phyloP scores from a whole-genome alignment of 2,113 vertebrate species.

The Chaetorhynchus papuensis region DNA sequence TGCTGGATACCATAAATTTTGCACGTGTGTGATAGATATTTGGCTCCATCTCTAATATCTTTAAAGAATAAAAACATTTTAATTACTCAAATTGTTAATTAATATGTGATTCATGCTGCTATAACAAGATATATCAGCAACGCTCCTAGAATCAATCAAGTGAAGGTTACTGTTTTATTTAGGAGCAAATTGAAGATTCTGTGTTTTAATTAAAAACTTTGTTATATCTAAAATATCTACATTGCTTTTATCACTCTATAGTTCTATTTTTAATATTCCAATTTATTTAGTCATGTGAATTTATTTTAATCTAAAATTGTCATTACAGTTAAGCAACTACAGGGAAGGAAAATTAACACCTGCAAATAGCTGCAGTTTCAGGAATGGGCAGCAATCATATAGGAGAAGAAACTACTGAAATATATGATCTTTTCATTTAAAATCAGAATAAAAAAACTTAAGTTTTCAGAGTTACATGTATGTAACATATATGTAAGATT shows the following conservation, averaged over 20 bases:
- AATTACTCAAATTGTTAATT: conserved; percentile 70
- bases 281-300: conserved; percentile 20
- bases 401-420: not conserved
- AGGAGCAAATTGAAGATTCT: conserved; percentile 50
- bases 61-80: conserved; percentile 74
- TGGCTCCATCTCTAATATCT: conserved; percentile 63
- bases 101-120: conserved; percentile 33
- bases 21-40: conserved; percentile 52
- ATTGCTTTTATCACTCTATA: conserved; percentile 15
- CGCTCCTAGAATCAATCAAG: conserved; percentile 66
- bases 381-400: not conserved
- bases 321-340: not conserved
- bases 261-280: conserved; percentile 33
- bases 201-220: conserved; percentile 40
- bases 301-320: conserved; percentile 3
- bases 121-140: conserved; percentile 51
- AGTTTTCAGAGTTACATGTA: not conserved
- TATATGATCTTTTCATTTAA: not conserved
- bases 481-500: not conserved
- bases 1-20: conserved; percentile 59
- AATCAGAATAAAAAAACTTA: not conserved
- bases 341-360: not conserved
- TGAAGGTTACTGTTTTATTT: conserved; percentile 66
- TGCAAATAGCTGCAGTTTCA: not conserved
- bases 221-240: conserved; percentile 30